Base-by-base conservation (phyloP, 2,888 invertebrate genomes). In the Lasioglossum pauxillum region DNA sequence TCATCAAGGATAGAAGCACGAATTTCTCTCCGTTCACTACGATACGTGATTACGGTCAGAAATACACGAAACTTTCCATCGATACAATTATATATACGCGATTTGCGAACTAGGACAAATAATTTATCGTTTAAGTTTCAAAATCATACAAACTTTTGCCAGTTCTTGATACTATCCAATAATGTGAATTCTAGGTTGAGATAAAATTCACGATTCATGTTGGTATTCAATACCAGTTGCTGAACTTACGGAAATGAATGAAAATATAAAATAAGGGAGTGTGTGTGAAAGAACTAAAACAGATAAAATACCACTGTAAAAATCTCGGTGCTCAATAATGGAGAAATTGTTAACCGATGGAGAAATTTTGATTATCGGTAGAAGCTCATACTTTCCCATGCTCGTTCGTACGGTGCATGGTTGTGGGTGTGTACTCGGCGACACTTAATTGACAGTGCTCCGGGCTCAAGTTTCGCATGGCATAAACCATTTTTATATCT, bases 401-500 rank as follows among this genome's bases (percentile, higher is more conserved):
- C n/a, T 71, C 3, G 35, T 10, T n/a, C 35, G n/a, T 71, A 1
- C 12, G 14, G 5, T 23, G 5, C 5, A 90, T 93, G 92, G 93
- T 94, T 92, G 86, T 79, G 81, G 77, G 84, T 80, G 77, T 75
- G 85, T 72, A 83, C 82, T 78, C 86, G 75, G 74, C 76, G 83
- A 72, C 77, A 86, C 87, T 90, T 94, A 93, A 93, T 94, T 93
- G 93, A 94, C 93, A 92, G 91, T 89, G 91, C 89, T 88, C 90
- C 92, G 91, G 91, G 87, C 91, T 89, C 87, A 91, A 92, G 92
- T 93, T 93, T 94, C 93, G 93, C 93, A 89, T 93, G 91, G 89
- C 93, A 93, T 93, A 93, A 94, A 93, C 88, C 92, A 93, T 92
- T 93, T 93, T 93, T 93, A 92, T 93, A 92, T 91, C 88, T 82